phyloP scores from a whole-genome alignment of 2,113 vertebrate genomes.

The Thymallus thymallus region DNA sequence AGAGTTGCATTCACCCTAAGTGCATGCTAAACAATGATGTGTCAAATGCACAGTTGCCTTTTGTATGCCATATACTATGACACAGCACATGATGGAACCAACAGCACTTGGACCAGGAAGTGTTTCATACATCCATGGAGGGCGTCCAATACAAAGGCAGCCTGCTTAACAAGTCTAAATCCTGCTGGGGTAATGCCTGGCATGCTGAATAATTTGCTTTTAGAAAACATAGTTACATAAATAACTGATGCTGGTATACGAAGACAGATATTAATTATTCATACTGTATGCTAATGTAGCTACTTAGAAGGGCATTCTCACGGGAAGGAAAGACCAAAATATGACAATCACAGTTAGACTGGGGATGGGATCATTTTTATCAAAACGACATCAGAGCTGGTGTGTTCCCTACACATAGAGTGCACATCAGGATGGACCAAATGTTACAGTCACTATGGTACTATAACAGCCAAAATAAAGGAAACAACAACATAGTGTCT shows the following conservation, averaged over 20 bases:
- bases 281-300: not conserved
- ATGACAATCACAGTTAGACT: constrained; percentile 18
- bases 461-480: no score
- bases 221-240: not conserved
- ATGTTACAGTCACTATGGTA: no score
- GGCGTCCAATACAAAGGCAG: not conserved
- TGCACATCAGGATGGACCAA: no score
- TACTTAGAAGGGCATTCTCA: not conserved
- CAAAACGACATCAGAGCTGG: not conserved
- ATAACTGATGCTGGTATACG: not conserved
- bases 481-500: no score
- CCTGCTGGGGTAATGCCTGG: not conserved
- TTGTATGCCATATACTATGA: not conserved
- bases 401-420: not conserved
- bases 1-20: not conserved
- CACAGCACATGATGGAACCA: not conserved
- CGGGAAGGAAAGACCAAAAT: constrained; percentile 36
- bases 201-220: constrained; percentile 5
- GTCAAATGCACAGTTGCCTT: not conserved
- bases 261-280: not conserved
- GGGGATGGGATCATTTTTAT: constrained; percentile 19
- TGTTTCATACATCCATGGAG: constrained; percentile 10
- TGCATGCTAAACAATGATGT: not conserved
- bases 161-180: not conserved
- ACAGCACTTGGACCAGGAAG: not conserved